Base-by-base conservation (phyloP, 1,140 invertebrate genomes). In the Drosophila ironensis region DNA sequence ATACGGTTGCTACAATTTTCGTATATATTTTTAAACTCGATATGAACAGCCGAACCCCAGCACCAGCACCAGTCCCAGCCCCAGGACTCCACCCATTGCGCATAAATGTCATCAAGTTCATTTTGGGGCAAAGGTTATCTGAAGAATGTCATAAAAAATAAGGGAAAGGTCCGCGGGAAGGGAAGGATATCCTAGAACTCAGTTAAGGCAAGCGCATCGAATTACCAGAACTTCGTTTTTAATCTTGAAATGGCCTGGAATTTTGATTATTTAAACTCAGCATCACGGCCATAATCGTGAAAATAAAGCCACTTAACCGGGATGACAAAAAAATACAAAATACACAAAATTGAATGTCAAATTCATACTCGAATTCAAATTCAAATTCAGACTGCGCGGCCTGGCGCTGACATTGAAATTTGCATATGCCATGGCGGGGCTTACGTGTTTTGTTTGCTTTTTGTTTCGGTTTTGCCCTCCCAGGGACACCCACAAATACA, bases 361-460 rank as follows among this genome's bases (percentile, higher is more conserved):
- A 73, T 77, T 68, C 64, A 68, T 68, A 68, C 63, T 68, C 63
- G 50, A 46, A 67, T 28, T 46, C 59, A 67, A 61, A 61, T 60
- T 59, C 57, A 64, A 48, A 64, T 63, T 63, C 60, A 63, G 56
- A 48, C 61, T 81, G 52, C 56, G 50, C 51, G 64, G 66, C 75
- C 70, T 61, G 70, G 57, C 64, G 70, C 73, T 84, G 80, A 84
- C 80, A 84, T 84, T 84, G 80, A 84, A 80, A 84, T 84, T 84
- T 84, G 80, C 80, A 84, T 84, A 78, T 73, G 78, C 59, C 80
- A 73, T 66, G 42, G 25, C 77, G 67, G 71, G 63, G 76, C 50
- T 47, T 45, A 59, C 56, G 69, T 71, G 41, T 68, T 68, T 71
- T 80, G 70, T 75, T 57, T 66, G 41, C 35, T 59, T 44, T 70